phyloP scores from a whole-genome alignment of 2,113 vertebrate species.

The Dromaius novaehollandiae region DNA sequence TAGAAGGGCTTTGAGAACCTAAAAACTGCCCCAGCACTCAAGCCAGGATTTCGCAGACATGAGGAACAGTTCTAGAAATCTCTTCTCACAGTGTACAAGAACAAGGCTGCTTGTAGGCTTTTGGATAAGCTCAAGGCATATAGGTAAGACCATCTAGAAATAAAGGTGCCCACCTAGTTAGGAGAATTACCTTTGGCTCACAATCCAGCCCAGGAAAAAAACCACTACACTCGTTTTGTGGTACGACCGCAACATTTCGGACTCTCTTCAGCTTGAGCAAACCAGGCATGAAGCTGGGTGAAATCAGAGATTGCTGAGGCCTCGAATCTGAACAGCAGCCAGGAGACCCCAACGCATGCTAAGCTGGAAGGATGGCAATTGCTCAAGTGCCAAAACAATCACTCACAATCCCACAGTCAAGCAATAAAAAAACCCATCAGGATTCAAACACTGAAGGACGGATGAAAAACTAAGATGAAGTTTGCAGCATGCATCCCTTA shows the following conservation, averaged over 20 bases:
- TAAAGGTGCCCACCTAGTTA: background rate
- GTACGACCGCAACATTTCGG: fast-evolving
- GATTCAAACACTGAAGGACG: background rate
- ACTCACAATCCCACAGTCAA: background rate
- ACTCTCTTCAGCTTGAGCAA: background rate
- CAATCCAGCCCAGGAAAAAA: background rate
- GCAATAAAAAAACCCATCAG: background rate
- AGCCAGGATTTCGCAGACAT: background rate
- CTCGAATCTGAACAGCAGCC: background rate
- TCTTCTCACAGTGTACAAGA: background rate
- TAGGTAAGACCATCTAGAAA: background rate
- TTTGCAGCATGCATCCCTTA: background rate
- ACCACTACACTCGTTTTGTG: background rate
- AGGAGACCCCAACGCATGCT: background rate
- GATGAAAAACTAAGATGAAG: background rate
- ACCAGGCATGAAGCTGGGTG: fast-evolving
- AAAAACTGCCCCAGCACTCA: background rate
- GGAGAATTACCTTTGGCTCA: background rate
- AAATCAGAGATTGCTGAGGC: background rate
- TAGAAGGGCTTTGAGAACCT: background rate
- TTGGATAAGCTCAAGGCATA: background rate
- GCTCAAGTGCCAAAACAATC: fast-evolving
- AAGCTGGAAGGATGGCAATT: background rate
- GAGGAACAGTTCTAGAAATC: background rate
- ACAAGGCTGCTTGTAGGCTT: too few species aligned